Evolutionary conservation across 2,797 vertebrate species (phyloP), one percentile per base, ranked within the genome.

Genomic region (Amniataba percoides): DNA sequence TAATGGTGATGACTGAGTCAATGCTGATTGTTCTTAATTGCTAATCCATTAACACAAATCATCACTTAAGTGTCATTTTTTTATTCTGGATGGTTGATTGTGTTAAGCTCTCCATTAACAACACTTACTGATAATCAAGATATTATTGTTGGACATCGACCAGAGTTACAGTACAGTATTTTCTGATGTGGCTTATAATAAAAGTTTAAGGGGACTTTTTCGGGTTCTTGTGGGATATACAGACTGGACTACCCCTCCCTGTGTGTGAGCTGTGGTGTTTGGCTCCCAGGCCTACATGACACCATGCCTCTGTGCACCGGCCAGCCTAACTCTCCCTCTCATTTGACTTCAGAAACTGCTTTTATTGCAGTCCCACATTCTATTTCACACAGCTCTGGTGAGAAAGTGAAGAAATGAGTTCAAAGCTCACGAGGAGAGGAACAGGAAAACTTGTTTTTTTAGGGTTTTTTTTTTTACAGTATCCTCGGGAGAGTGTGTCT

Each of bases 211-310:
- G 76, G 75, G 71, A 80, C 45, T 88, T 73, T 73, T 79, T 76
- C 21, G 68, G 64, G 64, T 79, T 83, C 62, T 70, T 63, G 16
- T 62, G 74, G 85, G 64, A 58, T 63, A 45, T 11, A 18, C 40
- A 75, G 40, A 60, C 58, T 74, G 57, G 66, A 80, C 43, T n/a
- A n/a, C 66, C 59, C 62, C 74, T 90, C 87, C 77, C 82, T 88
- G 67, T 58, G 31, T 77, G 82, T 45, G 74, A 79, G 77, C 80
- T 89, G 89, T 88, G 76, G 75, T 59, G 59, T 86, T 93, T 93
- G 91, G 89, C 91, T 85, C 65, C 14, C 27, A 9, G 77, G 82
- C 66, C 81, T 21, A 42, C 53, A 80, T 89, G 87, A 93, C 87
- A 83, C 88, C 78, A 88, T 87, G 34, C 31, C 25, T 87, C 80